Base-by-base conservation (phyloP, 2,888 invertebrate genomes). In the Drosophila neutralis region DNA sequence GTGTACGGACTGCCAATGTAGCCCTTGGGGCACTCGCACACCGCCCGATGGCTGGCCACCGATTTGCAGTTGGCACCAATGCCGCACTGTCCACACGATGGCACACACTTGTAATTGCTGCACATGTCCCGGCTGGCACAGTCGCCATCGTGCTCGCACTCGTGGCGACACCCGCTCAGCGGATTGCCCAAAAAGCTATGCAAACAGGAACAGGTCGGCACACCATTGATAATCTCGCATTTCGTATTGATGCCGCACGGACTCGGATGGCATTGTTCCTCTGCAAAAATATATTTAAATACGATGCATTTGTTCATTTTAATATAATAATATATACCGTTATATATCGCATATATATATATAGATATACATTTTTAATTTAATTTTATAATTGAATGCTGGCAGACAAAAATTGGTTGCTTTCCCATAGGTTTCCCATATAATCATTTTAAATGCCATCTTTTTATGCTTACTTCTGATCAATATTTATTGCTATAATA, bases 161-260 rank as follows among this genome's bases (percentile, higher is more conserved):
- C 97, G 90, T 97, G 97, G 15, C 95, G 95, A 89, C 97, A 98
- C 2, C 97, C 97, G 33, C 94, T 92, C 57, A 97, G 91, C 13
- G 97, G 97, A 76, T 96, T 96, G 52, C 97, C 97, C 93, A 95
- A 93, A 93, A 94, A 96, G 87, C 97, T 96, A 48, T 96, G 95
- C 57, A 96, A 92, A 85, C 97, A 98, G 58, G 95, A 95, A 90
- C 98, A 98, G 13, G 96, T 95, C 1, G 97, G 96, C 24, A 96
- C 95, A 79, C 95, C 95, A 91, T 96, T 96, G 51, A 95, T 94
- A 13, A 97, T 96, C 90, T 96, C 96, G 91, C 97, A 97, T 60
- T 96, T 95, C 1, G 97, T 97, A 92, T 97, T 97, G 48, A 91
- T 87, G 10, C 97, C 97, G 82, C 97, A 97, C 0, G 97, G 97